phyloP scores from a whole-genome alignment of 1,140 invertebrate species.

The Dendroctonus valens region DNA sequence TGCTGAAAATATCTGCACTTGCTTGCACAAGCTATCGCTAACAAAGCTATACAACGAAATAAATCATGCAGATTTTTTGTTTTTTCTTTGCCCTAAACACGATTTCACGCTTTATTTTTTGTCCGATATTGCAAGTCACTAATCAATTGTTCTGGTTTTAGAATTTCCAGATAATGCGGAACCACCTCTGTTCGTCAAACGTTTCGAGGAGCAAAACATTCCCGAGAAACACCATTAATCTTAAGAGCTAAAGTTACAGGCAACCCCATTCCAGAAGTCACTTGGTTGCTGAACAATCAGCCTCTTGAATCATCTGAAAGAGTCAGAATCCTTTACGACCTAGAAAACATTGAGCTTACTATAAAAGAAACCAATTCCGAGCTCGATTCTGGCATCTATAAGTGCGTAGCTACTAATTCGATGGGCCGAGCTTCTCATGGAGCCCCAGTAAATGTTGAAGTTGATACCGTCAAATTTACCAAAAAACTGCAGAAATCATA shows the following conservation, averaged over 20 bases:
- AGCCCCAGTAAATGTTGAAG: conserved; percentile 79
- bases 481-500: conserved; percentile 66
- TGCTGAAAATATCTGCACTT: neutral
- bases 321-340: conserved; percentile 75
- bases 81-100: too few species aligned
- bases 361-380: conserved; percentile 79
- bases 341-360: conserved; percentile 78
- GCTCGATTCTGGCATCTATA: conserved; percentile 82
- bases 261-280: conserved; percentile 81
- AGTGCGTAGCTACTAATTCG: conserved; percentile 82
- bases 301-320: conserved; percentile 73
- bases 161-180: conserved; percentile 69
- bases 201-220: conserved; percentile 81
- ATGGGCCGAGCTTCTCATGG: conserved; percentile 82
- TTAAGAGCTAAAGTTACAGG: conserved; percentile 85
- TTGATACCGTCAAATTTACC: conserved; percentile 78
- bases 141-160: conserved; percentile 40
- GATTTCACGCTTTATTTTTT: too few species aligned
- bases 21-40: neutral
- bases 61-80: too few species aligned
- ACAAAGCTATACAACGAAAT: neutral
- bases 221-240: conserved; percentile 77
- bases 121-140: neutral
- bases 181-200: conserved; percentile 82
- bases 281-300: conserved; percentile 87